These are phyloP conservation scores for Morpho achilles DNA, from an alignment of 2,888 invertebrate genomes.

Conservation along the genomic window DNA sequence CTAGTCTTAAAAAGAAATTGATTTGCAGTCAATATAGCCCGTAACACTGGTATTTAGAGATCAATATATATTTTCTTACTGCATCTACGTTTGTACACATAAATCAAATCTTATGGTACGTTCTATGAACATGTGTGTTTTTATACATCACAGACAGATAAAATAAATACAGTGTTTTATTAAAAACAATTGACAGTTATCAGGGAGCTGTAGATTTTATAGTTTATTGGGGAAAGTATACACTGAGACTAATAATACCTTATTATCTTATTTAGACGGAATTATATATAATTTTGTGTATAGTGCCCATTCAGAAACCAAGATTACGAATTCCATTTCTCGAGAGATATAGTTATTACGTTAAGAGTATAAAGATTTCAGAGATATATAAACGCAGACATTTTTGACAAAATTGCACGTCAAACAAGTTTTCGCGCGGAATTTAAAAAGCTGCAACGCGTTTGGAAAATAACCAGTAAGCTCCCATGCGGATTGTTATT, in stretches of 20 bases:
- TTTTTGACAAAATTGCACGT: too few relatives aligned
- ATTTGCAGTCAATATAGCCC: constrained; percentile 14
- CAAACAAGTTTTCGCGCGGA: too few relatives aligned
- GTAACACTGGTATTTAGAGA: constrained; percentile 35
- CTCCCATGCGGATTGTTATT: too few relatives aligned
- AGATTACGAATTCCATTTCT: too few relatives aligned
- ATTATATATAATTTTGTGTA: too few relatives aligned
- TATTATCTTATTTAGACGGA: background rate
- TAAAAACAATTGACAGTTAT: constrained; percentile 17
- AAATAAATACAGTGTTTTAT: constrained; percentile 47
- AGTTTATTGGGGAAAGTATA: constrained; percentile 2
- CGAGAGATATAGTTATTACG: too few relatives aligned
- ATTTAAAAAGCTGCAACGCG: too few relatives aligned
- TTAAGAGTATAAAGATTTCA: too few relatives aligned
- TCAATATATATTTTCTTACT: constrained; percentile 26
- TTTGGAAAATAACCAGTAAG: too few relatives aligned
- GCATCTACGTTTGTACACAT: constrained; percentile 35
- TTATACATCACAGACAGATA: constrained; percentile 57
- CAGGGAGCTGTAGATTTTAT: constrained; percentile 1
- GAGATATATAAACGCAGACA: too few relatives aligned
- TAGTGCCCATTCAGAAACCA: too few relatives aligned
- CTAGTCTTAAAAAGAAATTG: constrained; percentile 27
- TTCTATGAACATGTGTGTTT: constrained; percentile 66
- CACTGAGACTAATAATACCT: background rate
- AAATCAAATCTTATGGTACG: constrained; percentile 69